Evolutionary conservation across 92 coral and sea anemone species (phyloP), one percentile per base, ranked within the genome.

Genomic region (Diadumene lineata): DNA sequence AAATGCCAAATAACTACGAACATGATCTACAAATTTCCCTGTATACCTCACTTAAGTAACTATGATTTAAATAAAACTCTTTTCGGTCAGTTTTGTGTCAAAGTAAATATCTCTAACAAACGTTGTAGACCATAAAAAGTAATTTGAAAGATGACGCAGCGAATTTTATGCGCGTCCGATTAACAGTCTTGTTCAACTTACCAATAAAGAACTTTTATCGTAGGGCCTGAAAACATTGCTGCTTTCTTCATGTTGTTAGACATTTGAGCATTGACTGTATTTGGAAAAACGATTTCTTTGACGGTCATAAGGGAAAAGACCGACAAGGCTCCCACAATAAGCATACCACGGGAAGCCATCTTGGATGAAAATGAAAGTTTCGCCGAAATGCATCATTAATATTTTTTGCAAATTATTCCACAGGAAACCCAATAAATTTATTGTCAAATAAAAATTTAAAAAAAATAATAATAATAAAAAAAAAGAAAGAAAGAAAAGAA

Each of bases 161-260:
- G 17, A 50, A n/a, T 18, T 1, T 11, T 21, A 19, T 19, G 0
- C 7, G 9, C 7, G 1, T 2, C 60, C 23, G 23, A 51, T 24
- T n/a, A 3, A 43, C 0, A 60, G 29, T 33, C 27, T 23, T 57
- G 31, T 13, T 26, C 26, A 58, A 70, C 98, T 78, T 74, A 94
- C 98, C 98, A 94, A 65, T 94, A 94, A 11, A 94, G 58, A 27
- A 94, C 91, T 81, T 88, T 91, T 11, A 94, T 63, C 11, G 98
- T 94, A 10, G 97, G 97, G 19, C 90, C 97, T 25, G 92, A 84
- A 56, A 91, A 91, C 30, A 75, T 85, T 2, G 97, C 92, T 33
- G 97, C 97, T 74, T 72, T 86, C 50, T 79, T 88, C 76, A 91
- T 79, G 60, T 79, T 82, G 17, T 84, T 80, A 72, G 87, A 22